Conservation (phyloP, 2,888 invertebrate species). For the Drosophila quinaria region DNA sequence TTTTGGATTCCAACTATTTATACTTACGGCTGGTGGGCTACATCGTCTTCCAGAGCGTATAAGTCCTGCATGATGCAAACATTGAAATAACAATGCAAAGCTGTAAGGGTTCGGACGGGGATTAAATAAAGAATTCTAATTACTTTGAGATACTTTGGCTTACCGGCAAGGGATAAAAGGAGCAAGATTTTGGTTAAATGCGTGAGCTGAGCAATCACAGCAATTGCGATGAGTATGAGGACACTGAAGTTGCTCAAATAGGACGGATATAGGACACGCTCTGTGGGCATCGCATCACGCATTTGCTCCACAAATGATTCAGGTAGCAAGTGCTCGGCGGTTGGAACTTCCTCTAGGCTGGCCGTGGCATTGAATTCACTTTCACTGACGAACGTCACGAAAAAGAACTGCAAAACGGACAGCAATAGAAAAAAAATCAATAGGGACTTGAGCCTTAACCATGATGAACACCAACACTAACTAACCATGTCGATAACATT, state of each 20-base stretch:
- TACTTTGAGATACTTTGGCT: background rate
- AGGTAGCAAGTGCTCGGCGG: conserved; percentile 70
- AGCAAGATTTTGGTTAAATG: conserved; percentile 90
- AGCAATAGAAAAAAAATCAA: conserved; percentile 27
- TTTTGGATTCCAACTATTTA: too few species aligned
- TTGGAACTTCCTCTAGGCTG: conserved; percentile 54
- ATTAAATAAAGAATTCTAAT: background rate
- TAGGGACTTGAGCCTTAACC: conserved; percentile 21
- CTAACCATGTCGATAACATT: conserved; percentile 89
- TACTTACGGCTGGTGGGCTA: conserved; percentile 83
- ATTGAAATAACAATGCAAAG: conserved; percentile 88
- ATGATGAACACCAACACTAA: conserved; percentile 8
- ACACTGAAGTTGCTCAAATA: conserved; percentile 91
- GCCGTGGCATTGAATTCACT: conserved; percentile 75
- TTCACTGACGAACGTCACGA: conserved; percentile 74
- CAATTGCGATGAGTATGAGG: conserved; percentile 89
- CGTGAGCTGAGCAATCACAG: conserved; percentile 90
- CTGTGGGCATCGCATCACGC: conserved; percentile 69
- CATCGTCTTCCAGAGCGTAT: conserved; percentile 87
- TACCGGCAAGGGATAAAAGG: conserved; percentile 88
- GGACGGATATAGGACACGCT: conserved; percentile 87
- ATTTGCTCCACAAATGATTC: conserved; percentile 71
- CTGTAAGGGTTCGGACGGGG: conserved; percentile 39
- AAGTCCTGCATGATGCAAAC: conserved; percentile 87
- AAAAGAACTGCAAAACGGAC: conserved; percentile 60